phyloP scores from a whole-genome alignment of 1,140 invertebrate genomes.

The Philotrypesis tridentata region DNA sequence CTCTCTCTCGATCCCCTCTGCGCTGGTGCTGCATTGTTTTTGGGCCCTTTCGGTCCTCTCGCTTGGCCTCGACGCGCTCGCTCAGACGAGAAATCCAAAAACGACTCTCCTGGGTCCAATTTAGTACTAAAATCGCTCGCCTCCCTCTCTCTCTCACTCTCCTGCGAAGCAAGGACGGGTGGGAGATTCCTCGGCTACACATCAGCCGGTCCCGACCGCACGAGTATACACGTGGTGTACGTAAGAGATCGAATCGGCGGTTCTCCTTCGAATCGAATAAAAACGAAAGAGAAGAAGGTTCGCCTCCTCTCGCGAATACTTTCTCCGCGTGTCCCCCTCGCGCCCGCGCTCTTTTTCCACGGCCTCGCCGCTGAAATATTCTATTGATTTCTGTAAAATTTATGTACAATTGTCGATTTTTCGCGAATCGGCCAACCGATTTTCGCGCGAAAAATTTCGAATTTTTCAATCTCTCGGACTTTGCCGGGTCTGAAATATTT shows the following conservation, averaged over 20 bases:
- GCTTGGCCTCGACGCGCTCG: background rate
- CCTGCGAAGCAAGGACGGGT: background rate
- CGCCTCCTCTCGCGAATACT: too few species aligned
- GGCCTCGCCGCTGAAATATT: too few species aligned
- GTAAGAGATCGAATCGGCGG: background rate
- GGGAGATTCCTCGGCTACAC: background rate
- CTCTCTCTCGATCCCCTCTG: background rate
- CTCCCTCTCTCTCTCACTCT: background rate
- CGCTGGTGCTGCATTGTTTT: conserved; percentile 7
- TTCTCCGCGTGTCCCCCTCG: too few species aligned
- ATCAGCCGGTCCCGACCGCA: too few species aligned
- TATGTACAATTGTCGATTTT: too few species aligned
- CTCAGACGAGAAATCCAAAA: conserved; percentile 21
- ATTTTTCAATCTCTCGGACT: too few species aligned
- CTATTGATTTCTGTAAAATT: too few species aligned
- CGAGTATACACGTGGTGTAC: too few species aligned
- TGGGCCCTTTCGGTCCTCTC: background rate
- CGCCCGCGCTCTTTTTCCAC: too few species aligned
- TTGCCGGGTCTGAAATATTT: too few species aligned
- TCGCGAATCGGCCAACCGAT: too few species aligned
- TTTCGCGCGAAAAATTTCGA: too few species aligned
- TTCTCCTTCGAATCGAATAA: conserved; percentile 12
- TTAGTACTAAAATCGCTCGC: conserved; percentile 2
- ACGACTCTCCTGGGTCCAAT: conserved; percentile 1
- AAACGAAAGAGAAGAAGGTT: conserved; percentile 4